Evolutionary conservation across 2,113 vertebrate genomes (phyloP).

Genomic region (Chroicocephalus ridibundus): DNA sequence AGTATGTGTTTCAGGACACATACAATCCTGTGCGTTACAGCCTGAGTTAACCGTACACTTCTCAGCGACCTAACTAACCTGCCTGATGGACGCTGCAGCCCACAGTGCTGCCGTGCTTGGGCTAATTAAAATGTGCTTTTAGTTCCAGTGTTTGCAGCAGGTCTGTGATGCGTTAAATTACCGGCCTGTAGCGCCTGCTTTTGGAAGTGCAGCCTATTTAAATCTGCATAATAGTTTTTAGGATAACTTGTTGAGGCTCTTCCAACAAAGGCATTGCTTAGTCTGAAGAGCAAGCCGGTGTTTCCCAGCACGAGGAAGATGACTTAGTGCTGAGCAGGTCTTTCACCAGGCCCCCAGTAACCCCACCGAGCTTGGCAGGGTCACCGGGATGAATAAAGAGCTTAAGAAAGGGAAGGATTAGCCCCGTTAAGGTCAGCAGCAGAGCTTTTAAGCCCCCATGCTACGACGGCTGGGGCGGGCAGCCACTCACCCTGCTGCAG

Average conservation of each 20-base stretch:
- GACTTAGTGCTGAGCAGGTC: background rate
- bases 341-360: background rate
- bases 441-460: background rate
- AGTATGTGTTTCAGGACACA: background rate
- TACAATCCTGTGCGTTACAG: background rate
- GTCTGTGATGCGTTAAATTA: background rate
- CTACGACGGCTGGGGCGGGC: background rate
- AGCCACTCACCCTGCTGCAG: background rate
- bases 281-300: background rate
- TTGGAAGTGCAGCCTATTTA: background rate
- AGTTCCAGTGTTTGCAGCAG: background rate
- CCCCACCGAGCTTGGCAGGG: background rate
- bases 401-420: background rate
- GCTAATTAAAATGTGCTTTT: background rate
- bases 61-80: background rate
- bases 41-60: background rate
- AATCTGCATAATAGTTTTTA: background rate
- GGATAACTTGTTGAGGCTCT: background rate
- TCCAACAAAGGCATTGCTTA: background rate
- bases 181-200: background rate
- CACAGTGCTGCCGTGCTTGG: background rate
- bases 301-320: background rate
- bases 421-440: background rate
- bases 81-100: background rate
- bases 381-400: background rate